A percentile compares a stretch with the other conserved stretches of the same genome.
Conservation (phyloP, 2,797 vertebrate species). For the Lithobates pipiens region DNA sequence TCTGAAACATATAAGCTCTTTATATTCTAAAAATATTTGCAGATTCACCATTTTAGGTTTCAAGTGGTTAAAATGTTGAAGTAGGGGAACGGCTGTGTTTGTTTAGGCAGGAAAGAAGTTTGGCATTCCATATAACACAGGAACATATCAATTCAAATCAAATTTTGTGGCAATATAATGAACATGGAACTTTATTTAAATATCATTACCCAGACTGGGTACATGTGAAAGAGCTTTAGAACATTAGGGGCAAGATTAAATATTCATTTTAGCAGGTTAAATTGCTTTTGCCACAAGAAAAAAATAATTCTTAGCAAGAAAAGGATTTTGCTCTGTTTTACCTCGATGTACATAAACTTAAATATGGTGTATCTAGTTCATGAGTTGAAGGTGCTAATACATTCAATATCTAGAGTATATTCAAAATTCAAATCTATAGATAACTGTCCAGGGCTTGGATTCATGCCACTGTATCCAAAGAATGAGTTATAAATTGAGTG, state of each 20-base stretch:
- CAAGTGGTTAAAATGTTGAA: background rate
- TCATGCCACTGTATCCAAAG: too few relatives aligned
- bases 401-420: background rate
- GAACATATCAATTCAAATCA: conserved; percentile 28
- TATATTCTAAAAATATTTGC: background rate
- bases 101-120: conserved; percentile 12
- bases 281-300: background rate
- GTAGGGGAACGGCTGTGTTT: conserved; percentile 1
- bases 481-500: background rate
- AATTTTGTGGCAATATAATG: conserved; percentile 40
- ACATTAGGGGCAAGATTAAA: background rate
- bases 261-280: background rate
- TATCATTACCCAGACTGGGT: conserved; percentile 30
- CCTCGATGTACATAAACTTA: background rate
- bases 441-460: background rate
- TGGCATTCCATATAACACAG: conserved; percentile 23
- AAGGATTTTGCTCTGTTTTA: background rate
- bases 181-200: conserved; percentile 31
- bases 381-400: background rate
- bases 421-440: background rate
- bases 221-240: conserved; percentile 23
- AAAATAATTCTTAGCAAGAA: background rate
- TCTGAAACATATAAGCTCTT: background rate
- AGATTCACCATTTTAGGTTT: background rate
- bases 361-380: too few relatives aligned